Conservation (phyloP, 2,888 invertebrate genomes). For the Tipula unca region DNA sequence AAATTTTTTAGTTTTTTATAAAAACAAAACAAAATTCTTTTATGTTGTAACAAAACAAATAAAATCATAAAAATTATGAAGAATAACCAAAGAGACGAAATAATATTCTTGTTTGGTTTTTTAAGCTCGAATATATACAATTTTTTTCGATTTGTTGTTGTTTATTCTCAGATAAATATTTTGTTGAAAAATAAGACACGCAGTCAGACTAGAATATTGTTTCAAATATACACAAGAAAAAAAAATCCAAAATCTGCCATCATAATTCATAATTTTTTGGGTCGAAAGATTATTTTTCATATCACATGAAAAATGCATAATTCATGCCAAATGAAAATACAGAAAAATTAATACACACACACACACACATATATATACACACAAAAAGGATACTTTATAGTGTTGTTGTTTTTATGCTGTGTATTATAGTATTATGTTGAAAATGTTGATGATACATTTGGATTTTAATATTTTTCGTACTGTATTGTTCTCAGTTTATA, state of each 20-base stretch:
- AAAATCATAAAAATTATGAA: constrained; percentile 8
- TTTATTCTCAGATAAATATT: neutral
- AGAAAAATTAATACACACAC: neutral
- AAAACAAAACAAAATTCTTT: neutral
- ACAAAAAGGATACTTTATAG: neutral
- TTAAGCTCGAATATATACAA: neutral
- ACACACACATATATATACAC: neutral
- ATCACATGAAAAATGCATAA: constrained; percentile 18
- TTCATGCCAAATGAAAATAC: constrained; percentile 17
- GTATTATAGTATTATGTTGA: neutral
- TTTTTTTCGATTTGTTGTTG: neutral
- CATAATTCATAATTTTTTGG: constrained; percentile 18
- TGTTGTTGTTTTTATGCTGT: neutral
- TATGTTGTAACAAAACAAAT: neutral
- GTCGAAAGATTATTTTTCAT: constrained; percentile 19
- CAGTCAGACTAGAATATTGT: constrained; percentile 14
- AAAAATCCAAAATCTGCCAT: constrained; percentile 18
- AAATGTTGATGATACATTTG: constrained; percentile 4
- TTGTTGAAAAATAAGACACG: constrained; percentile 14
- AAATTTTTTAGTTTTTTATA: neutral
- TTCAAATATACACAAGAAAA: neutral
- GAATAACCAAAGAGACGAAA: neutral
- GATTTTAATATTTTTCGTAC: neutral
- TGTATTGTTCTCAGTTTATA: neutral
- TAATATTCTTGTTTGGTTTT: neutral